These are phyloP conservation scores for Strigamia crassipes DNA, from an alignment of 2,888 invertebrate genomes.

Conservation along the genomic window DNA sequence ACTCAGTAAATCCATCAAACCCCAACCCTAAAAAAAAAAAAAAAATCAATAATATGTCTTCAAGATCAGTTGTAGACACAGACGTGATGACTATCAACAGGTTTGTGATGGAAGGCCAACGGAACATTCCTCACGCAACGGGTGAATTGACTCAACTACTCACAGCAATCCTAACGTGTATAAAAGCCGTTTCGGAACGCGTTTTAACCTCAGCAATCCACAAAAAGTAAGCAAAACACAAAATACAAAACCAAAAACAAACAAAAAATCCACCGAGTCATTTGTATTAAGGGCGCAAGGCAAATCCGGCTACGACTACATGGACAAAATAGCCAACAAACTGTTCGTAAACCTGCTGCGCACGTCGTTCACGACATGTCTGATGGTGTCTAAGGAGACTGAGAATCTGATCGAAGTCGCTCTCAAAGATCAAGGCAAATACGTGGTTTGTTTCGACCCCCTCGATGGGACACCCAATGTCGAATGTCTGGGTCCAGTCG, in stretches of 20 bases:
- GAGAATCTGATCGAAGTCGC: conserved; percentile 87
- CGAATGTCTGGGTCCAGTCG: conserved; percentile 96
- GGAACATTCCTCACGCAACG: background rate
- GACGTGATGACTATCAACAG: background rate
- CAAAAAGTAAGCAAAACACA: background rate
- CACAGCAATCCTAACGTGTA: background rate
- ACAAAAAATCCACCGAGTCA: no score
- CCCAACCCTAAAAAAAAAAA: no score
- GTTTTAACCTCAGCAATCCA: background rate
- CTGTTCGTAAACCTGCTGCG: conserved; percentile 96
- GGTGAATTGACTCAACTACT: background rate
- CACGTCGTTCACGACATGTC: conserved; percentile 88
- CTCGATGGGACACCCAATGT: conserved; percentile 98
- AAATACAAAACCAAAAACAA: no score
- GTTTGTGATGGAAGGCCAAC: background rate
- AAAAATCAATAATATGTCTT: no score
- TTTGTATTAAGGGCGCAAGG: no score
- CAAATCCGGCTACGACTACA: no score
- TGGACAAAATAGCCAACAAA: conserved; percentile 95
- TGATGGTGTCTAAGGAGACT: conserved; percentile 95
- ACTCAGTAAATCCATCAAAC: no score
- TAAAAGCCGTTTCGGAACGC: background rate
- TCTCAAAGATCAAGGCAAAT: conserved; percentile 87
- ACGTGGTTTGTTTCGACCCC: conserved; percentile 97
- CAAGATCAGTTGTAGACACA: background rate